Conservation (phyloP, 1,140 invertebrate genomes). For the Notospermus geniculatus region DNA sequence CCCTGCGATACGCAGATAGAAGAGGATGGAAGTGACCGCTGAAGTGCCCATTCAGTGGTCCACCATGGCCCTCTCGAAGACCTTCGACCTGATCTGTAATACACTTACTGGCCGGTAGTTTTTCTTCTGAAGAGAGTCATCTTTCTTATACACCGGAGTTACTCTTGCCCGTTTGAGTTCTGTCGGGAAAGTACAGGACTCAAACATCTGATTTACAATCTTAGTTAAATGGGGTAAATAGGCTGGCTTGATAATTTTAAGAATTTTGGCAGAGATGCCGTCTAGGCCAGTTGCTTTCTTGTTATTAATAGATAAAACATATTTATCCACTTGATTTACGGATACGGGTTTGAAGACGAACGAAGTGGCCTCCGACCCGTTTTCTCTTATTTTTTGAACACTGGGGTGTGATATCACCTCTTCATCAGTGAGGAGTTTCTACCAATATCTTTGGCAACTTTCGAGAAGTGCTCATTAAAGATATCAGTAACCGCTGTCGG, state of each 20-base stretch:
- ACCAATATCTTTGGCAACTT: constrained; percentile 19
- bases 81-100: constrained; percentile 2
- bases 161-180: constrained; percentile 7
- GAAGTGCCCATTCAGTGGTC: constrained; percentile 1
- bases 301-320: neutral
- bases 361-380: neutral
- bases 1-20: constrained; percentile 1
- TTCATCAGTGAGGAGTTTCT: neutral
- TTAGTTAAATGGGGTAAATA: neutral
- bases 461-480: constrained; percentile 21
- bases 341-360: neutral
- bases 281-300: constrained; percentile 10
- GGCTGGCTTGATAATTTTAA: neutral
- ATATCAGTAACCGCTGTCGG: neutral
- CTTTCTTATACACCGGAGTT: constrained; percentile 12
- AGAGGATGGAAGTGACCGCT: constrained; percentile 1
- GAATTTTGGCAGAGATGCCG: constrained; percentile 7
- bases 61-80: constrained; percentile 2
- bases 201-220: constrained; percentile 9
- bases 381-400: neutral
- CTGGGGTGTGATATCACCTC: neutral
- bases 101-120: constrained; percentile 13
- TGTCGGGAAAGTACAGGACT: constrained; percentile 5
- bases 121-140: constrained; percentile 9
- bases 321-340: neutral